These are phyloP conservation scores for Napeogenes sylphis DNA, from an alignment of 2,888 invertebrate genomes.

Conservation along the genomic window DNA sequence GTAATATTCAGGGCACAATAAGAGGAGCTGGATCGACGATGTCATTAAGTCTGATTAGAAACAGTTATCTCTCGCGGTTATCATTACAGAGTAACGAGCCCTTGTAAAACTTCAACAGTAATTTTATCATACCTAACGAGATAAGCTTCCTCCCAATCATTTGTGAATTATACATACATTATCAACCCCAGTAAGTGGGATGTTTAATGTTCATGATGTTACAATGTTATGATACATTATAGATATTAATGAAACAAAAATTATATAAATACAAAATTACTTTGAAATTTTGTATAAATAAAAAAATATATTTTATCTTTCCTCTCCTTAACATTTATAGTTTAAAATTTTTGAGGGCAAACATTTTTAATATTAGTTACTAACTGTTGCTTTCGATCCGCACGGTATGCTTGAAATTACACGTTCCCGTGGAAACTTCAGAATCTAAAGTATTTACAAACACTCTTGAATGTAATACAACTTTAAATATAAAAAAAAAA, in stretches of 20 bases:
- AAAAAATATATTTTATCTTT: too few relatives aligned
- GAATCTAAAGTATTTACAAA: too few relatives aligned
- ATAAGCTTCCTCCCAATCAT: conserved; percentile 62
- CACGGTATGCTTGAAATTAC: too few relatives aligned
- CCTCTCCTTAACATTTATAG: too few relatives aligned
- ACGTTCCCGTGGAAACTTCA: too few relatives aligned
- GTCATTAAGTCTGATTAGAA: conserved; percentile 72
- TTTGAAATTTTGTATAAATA: too few relatives aligned
- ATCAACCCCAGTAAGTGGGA: conserved; percentile 31
- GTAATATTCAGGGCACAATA: conserved; percentile 10
- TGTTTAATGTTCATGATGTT: conserved; percentile 21
- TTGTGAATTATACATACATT: conserved; percentile 52
- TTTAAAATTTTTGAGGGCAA: too few relatives aligned
- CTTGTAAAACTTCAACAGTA: conserved; percentile 68
- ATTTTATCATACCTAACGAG: conserved; percentile 61
- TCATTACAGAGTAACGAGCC: conserved; percentile 69
- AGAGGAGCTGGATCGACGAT: conserved; percentile 35
- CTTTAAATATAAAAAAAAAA: too few relatives aligned
- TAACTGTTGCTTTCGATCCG: too few relatives aligned
- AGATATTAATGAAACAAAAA: background rate
- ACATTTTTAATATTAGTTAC: too few relatives aligned
- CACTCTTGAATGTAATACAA: too few relatives aligned
- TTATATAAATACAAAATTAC: too few relatives aligned
- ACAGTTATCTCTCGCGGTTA: conserved; percentile 72
- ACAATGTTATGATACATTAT: background rate